Percentiles rank a stretch among this genome's conserved stretches.
Conservation (phyloP, 2,797 vertebrate genomes). For the Pipistrellus nathusii region DNA sequence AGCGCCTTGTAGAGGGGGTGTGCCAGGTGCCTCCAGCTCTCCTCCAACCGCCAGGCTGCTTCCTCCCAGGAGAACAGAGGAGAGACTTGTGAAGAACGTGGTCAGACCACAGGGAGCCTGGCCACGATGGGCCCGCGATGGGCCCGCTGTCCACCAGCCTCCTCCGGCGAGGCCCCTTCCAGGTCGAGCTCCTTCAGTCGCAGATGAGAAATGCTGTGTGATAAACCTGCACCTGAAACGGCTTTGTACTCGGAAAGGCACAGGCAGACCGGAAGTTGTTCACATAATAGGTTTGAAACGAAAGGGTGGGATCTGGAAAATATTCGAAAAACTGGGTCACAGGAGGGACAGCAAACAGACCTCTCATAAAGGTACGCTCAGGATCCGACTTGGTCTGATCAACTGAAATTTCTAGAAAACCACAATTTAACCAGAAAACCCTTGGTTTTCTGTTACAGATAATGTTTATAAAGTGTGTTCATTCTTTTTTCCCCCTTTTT, state of each 20-base stretch:
- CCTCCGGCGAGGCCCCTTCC: fast-evolving
- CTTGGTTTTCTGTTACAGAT: not conserved
- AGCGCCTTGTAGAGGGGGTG: not conserved
- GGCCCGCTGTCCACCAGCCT: fast-evolving
- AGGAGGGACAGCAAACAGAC: not conserved
- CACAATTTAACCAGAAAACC: not conserved
- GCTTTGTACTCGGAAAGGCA: too few species aligned
- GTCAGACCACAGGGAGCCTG: not conserved
- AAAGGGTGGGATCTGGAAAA: not conserved
- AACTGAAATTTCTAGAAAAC: constrained; percentile 18
- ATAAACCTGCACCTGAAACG: not conserved
- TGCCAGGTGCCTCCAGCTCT: too few species aligned
- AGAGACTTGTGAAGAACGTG: not conserved
- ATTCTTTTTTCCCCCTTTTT: not conserved
- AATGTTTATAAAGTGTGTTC: not conserved
- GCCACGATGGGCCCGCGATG: fast-evolving
- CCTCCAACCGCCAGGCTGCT: not conserved
- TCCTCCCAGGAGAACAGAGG: not conserved
- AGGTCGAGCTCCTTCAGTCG: not conserved
- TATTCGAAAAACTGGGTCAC: fast-evolving
- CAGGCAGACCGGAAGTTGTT: not conserved
- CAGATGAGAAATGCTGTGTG: not conserved
- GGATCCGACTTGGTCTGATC: not conserved
- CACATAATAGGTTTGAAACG: not conserved
- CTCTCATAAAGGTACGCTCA: not conserved